Conservation (phyloP, 2,113 vertebrate species). For the Hydrolagus affinis region DNA sequence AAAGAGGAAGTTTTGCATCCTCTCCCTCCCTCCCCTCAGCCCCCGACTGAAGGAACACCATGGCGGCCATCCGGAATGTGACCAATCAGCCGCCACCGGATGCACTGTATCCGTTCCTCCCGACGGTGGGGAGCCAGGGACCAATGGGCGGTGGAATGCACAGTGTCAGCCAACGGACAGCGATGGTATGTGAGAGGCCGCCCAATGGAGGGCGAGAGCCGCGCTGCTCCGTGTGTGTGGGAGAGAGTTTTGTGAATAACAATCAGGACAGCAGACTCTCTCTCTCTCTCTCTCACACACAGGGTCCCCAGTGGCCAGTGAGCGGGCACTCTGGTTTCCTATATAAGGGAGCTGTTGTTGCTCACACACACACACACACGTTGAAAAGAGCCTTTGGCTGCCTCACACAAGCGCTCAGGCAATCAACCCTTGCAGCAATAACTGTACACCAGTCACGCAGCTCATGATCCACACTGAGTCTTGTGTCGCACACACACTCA, state of each 20-base stretch:
- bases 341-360: background rate
- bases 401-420: background rate
- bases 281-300: no score
- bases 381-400: no score
- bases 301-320: background rate
- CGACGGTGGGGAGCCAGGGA: slow-evolving; percentile 40
- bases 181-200: background rate
- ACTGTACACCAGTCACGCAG: background rate
- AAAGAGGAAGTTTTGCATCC: no score
- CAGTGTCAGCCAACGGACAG: background rate
- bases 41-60: no score
- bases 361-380: background rate
- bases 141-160: slow-evolving; percentile 26
- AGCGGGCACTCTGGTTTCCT: background rate
- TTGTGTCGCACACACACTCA: background rate
- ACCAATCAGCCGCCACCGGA: slow-evolving; percentile 65
- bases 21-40: slow-evolving; percentile 42
- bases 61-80: slow-evolving; percentile 46
- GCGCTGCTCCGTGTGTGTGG: no score
- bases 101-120: slow-evolving; percentile 68
- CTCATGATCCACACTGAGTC: background rate
- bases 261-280: background rate
- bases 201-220: background rate
- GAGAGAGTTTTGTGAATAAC: background rate
- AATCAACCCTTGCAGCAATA: background rate